Base-by-base conservation (phyloP, 2,113 vertebrate species). In the Cinclus cinclus region DNA sequence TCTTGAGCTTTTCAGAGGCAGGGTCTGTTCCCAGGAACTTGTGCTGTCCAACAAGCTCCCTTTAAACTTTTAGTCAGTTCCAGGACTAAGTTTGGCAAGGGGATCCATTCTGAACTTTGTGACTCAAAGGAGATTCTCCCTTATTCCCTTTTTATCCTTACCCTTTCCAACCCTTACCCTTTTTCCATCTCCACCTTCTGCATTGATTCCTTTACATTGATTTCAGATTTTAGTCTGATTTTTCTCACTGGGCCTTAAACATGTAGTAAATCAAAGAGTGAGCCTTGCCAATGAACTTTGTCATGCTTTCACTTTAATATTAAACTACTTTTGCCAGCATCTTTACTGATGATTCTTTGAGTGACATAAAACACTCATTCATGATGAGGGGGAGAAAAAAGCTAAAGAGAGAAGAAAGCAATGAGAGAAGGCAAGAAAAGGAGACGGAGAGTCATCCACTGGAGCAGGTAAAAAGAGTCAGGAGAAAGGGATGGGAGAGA, bases 321-420 rank as follows among this genome's bases (percentile, higher is more conserved):
- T 55, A 19, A n/a, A 39, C 2, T 46, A 7, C 22, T 41, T 55
- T 76, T 49, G 25, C 18, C 30, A 22, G 3, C 41, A 15, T n/a
- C 13, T 55, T 41, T 62, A 52, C 16, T 10, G 10, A 8, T 47
- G 39, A 31, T 47, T 53, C 11, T 55, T 35, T 49, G 24, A 69
- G n/a, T 22, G 21, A 49, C 4, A 2, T 41, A 47, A 76, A 76
- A 13, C 14, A 27, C 6, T 53, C 5, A 25, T 27, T 68, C 0
- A 0, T 3, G 12, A 42, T 16, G 6, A 11, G 6, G 1, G 6
- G 4, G 4, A 1, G 13, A 21, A 42, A 24, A 62, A 56, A 42
- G 5, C 21, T 46, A 15, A 46, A 31, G 7, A 31, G 6, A 47
- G 24, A 58, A 22, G 84, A 28, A 82, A 7, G 2, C 16, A 13